Percentiles rank a stretch among this genome's conserved stretches.
Evolutionary conservation across 2,888 invertebrate species (phyloP).

Genomic region (Cephus spinipes): DNA sequence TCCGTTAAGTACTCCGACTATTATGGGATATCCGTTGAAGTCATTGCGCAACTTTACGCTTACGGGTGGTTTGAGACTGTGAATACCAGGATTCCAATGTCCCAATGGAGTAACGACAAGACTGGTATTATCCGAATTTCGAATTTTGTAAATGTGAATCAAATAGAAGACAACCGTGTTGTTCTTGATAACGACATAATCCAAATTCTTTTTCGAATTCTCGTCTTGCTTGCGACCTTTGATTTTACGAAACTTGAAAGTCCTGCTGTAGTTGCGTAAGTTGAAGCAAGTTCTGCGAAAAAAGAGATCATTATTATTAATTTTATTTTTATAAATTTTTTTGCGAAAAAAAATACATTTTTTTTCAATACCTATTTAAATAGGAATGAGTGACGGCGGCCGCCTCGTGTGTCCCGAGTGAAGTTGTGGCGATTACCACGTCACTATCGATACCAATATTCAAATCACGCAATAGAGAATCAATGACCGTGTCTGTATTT

Average conservation of each 20-base stretch:
- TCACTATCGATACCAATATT: conserved; percentile 63
- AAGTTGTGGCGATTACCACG: conserved; percentile 56
- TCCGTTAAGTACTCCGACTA: conserved; percentile 67
- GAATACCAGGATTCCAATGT: conserved; percentile 53
- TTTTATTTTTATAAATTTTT: background rate
- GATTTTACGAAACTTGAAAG: conserved; percentile 26
- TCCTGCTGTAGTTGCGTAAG: conserved; percentile 29
- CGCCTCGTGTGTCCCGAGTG: conserved; percentile 18
- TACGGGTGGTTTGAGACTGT: conserved; percentile 41
- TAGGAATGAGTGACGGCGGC: conserved; percentile 22
- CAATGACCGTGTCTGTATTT: conserved; percentile 49
- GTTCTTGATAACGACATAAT: conserved; percentile 40
- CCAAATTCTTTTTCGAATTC: conserved; percentile 42
- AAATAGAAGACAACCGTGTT: conserved; percentile 51
- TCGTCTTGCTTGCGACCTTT: conserved; percentile 21
- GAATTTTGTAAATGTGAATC: conserved; percentile 59
- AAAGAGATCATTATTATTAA: background rate
- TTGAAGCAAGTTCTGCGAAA: conserved; percentile 36
- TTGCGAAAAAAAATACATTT: background rate
- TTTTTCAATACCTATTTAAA: conserved; percentile 42
- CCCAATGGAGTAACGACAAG: conserved; percentile 54
- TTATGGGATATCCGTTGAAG: conserved; percentile 52
- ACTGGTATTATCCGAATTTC: conserved; percentile 55
- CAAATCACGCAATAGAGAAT: conserved; percentile 52
- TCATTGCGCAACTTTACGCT: conserved; percentile 53